Percentiles rank a stretch among this genome's conserved stretches.
Evolutionary conservation across 1,140 invertebrate species (phyloP).

Genomic region (Stegodyphus mimosarum): DNA sequence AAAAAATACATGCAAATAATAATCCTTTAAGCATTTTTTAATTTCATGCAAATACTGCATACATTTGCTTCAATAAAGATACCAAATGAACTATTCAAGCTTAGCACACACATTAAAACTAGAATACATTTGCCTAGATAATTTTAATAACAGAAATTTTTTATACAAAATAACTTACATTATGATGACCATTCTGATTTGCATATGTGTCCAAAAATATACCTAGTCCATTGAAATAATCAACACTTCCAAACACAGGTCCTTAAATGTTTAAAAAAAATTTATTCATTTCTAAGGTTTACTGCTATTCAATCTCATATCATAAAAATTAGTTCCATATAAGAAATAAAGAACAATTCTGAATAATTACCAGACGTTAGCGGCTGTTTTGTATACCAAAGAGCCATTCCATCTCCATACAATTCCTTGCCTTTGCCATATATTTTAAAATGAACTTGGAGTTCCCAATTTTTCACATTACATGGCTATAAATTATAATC

Average conservation of each 20-base stretch:
- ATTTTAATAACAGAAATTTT: too few relatives aligned
- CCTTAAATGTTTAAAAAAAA: constrained; percentile 69
- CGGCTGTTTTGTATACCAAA: constrained; percentile 96
- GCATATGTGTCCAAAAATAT: constrained; percentile 98
- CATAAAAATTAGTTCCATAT: background rate
- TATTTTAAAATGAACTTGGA: constrained; percentile 96
- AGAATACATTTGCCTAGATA: too few relatives aligned
- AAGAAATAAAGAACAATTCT: background rate
- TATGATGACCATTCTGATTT: constrained; percentile 99
- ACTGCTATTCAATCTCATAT: too few relatives aligned
- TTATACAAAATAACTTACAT: constrained; percentile 75
- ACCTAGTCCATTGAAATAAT: constrained; percentile 91
- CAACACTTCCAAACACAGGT: constrained; percentile 93
- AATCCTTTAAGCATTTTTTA: too few relatives aligned
- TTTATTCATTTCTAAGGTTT: background rate
- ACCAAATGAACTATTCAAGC: too few relatives aligned
- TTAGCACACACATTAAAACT: too few relatives aligned
- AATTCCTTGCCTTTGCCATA: constrained; percentile 94
- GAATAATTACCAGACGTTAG: constrained; percentile 75
- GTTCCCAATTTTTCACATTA: constrained; percentile 93
- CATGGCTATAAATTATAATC: constrained; percentile 70
- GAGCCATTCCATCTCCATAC: constrained; percentile 96
- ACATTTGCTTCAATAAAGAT: too few relatives aligned
- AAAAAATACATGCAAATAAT: too few relatives aligned
- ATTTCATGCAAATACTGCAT: too few relatives aligned